Conservation (phyloP, 2,113 vertebrate species). For the Trichomycterus rosablanca region DNA sequence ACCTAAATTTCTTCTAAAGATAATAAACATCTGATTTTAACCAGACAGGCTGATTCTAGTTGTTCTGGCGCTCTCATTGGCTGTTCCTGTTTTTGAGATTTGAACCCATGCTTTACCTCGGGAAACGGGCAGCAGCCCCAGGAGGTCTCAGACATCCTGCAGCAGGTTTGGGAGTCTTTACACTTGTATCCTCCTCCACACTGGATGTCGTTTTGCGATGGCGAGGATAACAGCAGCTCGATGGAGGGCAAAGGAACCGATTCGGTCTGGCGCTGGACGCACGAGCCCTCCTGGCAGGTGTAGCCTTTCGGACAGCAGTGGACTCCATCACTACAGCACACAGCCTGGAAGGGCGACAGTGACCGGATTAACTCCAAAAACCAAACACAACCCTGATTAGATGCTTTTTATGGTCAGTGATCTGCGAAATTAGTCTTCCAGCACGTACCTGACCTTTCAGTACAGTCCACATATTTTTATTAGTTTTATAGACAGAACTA, state of each 20-base stretch:
- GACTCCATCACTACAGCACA: conserved; percentile 62
- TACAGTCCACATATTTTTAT: too few species aligned
- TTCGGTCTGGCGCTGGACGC: conserved; percentile 47
- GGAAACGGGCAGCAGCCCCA: conserved; percentile 65
- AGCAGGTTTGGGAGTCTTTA: conserved; percentile 57
- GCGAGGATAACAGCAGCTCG: neutral
- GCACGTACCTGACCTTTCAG: too few species aligned
- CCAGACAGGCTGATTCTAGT: too few species aligned
- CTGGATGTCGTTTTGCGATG: neutral
- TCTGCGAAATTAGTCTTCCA: too few species aligned
- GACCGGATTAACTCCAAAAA: neutral
- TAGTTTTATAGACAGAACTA: too few species aligned
- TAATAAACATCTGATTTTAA: too few species aligned
- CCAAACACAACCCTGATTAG: too few species aligned
- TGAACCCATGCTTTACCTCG: conserved; percentile 53
- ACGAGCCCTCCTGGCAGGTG: conserved; percentile 53
- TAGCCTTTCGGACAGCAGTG: conserved; percentile 75
- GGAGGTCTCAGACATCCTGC: conserved; percentile 40
- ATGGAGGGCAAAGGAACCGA: conserved; percentile 45
- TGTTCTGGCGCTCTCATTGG: too few species aligned
- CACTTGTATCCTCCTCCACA: conserved; percentile 53
- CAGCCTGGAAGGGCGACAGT: conserved; percentile 47
- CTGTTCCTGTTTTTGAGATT: neutral
- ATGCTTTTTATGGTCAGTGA: too few species aligned
- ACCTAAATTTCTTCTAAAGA: too few species aligned